Evolutionary conservation across 35 echinoderm and acorn worm genomes (phyloP).

Genomic region (Apostichopus parvimensis): DNA sequence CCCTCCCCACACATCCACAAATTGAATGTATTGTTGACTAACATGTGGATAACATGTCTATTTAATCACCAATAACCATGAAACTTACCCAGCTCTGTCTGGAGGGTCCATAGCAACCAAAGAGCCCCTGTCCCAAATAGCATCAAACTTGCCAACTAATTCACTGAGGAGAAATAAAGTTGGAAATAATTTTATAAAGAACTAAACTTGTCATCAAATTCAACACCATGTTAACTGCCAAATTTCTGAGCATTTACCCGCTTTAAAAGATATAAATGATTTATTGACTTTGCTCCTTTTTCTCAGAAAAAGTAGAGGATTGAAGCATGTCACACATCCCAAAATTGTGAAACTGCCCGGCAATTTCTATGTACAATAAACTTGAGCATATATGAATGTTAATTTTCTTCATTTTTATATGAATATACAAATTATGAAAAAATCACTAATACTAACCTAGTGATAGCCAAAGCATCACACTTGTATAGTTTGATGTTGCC

Average conservation of each 20-base stretch:
- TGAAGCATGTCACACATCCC: too few species aligned
- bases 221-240: too few species aligned
- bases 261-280: too few species aligned
- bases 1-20: neutral
- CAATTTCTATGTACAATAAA: too few species aligned
- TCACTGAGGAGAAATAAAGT: neutral
- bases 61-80: neutral
- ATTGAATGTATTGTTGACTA: neutral
- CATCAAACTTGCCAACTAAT: conserved; percentile 51
- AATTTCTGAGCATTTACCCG: too few species aligned
- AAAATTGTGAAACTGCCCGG: too few species aligned
- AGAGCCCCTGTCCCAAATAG: conserved; percentile 59
- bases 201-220: too few species aligned
- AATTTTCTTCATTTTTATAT: too few species aligned
- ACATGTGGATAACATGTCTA: neutral
- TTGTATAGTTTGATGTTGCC: conserved; percentile 23
- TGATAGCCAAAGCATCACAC: conserved; percentile 36
- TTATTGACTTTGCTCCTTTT: too few species aligned
- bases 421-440: neutral
- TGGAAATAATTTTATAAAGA: too few species aligned
- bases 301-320: too few species aligned
- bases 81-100: conserved; percentile 26
- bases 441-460: neutral
- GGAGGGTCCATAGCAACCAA: conserved; percentile 52
- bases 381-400: too few species aligned